Percentiles rank a stretch among this genome's conserved stretches.
These are phyloP conservation scores for Cochlearius cochlearius DNA, from an alignment of 2,113 vertebrate species.

Conservation along the genomic window DNA sequence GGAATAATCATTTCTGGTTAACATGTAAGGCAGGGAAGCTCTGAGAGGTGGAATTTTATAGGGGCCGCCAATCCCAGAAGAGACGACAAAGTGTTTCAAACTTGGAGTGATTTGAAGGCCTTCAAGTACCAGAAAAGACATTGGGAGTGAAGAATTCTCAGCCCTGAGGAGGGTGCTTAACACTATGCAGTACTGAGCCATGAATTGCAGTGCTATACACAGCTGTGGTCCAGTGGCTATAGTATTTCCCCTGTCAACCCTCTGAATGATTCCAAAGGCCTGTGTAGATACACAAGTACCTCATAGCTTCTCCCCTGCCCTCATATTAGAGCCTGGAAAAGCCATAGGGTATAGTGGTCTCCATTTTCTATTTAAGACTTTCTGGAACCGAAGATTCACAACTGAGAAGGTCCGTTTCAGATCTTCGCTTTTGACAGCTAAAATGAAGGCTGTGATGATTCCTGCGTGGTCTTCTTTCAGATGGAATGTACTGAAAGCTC, in stretches of 20 bases:
- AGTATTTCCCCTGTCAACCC: neutral
- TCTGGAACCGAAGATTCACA: neutral
- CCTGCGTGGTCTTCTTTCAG: neutral
- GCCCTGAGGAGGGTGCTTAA: neutral
- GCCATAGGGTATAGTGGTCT: neutral
- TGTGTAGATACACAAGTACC: neutral
- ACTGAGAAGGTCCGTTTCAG: neutral
- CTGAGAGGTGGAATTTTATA: neutral
- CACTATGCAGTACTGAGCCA: constrained; percentile 24
- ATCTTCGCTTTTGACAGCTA: neutral
- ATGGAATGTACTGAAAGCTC: neutral
- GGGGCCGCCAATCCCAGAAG: neutral
- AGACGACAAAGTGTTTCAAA: neutral
- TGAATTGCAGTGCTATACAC: neutral
- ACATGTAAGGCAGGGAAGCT: neutral
- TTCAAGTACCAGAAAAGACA: neutral
- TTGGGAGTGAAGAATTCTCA: neutral
- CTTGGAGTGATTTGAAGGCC: neutral
- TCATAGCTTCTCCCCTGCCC: neutral
- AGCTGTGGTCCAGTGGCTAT: neutral
- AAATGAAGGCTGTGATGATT: neutral
- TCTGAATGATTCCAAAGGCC: neutral
- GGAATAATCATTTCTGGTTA: neutral
- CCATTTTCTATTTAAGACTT: neutral
- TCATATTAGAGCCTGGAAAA: neutral